phyloP scores from a whole-genome alignment of 2,797 vertebrate species.

The Pampus argenteus region DNA sequence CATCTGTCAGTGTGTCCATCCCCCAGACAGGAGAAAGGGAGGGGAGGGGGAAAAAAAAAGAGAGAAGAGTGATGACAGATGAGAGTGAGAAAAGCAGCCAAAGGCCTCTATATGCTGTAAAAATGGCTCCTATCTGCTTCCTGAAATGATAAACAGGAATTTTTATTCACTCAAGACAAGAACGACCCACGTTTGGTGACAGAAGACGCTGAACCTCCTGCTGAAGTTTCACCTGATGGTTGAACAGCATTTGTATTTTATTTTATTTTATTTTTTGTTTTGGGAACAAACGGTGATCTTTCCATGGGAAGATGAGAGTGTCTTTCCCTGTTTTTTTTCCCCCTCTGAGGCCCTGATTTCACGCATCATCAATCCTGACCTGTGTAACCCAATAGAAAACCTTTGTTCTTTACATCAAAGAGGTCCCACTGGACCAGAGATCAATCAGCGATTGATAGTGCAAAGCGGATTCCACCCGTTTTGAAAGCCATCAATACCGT shows the following conservation, averaged over 20 bases:
- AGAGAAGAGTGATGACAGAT: constrained; percentile 57
- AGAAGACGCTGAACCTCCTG: constrained; percentile 11
- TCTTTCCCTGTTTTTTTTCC: constrained; percentile 33
- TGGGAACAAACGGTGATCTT: constrained; percentile 28
- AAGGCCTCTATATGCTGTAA: constrained; percentile 39
- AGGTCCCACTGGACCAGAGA: constrained; percentile 54
- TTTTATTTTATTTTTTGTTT: too few species aligned
- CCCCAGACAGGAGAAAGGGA: constrained; percentile 41
- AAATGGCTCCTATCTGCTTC: constrained; percentile 35
- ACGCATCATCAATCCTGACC: constrained; percentile 73
- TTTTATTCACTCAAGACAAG: constrained; percentile 11
- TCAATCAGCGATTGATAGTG: constrained; percentile 65
- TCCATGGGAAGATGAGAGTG: constrained; percentile 34
- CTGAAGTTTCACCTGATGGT: constrained; percentile 34
- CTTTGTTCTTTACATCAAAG: constrained; percentile 78
- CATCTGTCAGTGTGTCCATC: constrained; percentile 72
- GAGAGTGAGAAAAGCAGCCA: constrained; percentile 49
- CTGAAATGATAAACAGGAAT: constrained; percentile 26
- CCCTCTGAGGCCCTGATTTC: constrained; percentile 58
- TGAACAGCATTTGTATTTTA: background rate
- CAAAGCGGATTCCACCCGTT: constrained; percentile 51
- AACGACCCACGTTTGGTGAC: constrained; percentile 4
- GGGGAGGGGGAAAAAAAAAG: constrained; percentile 28
- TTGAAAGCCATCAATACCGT: constrained; percentile 52
- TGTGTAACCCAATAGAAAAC: constrained; percentile 69